Conservation (phyloP, 2,113 vertebrate species). For the Peromyscus maniculatus region DNA sequence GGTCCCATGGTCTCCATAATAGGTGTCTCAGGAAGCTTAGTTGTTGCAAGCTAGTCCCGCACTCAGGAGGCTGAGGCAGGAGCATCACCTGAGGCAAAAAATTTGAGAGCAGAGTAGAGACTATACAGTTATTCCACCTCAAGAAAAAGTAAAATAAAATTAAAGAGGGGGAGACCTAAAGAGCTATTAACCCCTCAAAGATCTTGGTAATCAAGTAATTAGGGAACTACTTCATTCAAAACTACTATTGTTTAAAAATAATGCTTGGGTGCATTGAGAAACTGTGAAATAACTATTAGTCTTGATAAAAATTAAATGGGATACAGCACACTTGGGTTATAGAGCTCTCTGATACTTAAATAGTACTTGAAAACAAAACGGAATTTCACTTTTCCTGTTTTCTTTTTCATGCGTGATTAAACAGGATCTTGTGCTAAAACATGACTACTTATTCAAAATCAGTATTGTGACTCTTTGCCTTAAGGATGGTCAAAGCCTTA, state of each 20-base stretch:
- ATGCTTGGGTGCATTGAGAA: not conserved
- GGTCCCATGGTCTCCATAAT: not conserved
- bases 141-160: not conserved
- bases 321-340: not conserved
- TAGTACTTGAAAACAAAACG: not conserved
- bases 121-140: not conserved
- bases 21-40: not conserved
- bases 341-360: slow-evolving; percentile 24
- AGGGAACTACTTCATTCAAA: slow-evolving; percentile 30
- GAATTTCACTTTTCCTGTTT: slow-evolving; percentile 21
- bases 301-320: slow-evolving; percentile 17
- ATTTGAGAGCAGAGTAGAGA: not conserved
- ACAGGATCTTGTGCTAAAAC: not conserved
- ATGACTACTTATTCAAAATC: slow-evolving; percentile 44
- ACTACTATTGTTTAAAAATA: slow-evolving; percentile 9
- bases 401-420: slow-evolving; percentile 27
- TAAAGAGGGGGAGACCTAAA: not conserved
- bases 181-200: not conserved
- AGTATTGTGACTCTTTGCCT: not conserved
- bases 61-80: not conserved
- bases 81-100: not conserved
- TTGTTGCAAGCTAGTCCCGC: not conserved
- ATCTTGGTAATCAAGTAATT: not conserved
- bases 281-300: not conserved
- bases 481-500: slow-evolving; percentile 67